Percentiles rank a stretch among this genome's conserved stretches.
Evolutionary conservation across 2,797 vertebrate genomes (phyloP).

Genomic region (Todus mexicanus): DNA sequence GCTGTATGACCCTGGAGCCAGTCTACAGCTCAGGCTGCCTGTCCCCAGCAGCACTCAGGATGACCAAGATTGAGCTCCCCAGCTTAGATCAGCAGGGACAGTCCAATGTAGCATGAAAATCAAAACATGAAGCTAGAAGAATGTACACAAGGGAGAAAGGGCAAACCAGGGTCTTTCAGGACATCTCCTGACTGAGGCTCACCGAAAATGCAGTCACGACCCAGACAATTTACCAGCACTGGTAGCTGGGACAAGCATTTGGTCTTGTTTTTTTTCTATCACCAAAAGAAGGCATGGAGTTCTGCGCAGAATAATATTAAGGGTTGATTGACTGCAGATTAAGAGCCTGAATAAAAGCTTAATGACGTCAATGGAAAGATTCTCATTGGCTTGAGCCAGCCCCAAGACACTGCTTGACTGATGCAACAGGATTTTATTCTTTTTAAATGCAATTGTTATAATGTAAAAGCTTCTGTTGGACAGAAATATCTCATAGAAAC

Average conservation of each 20-base stretch:
- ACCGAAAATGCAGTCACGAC: background rate
- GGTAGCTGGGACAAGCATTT: background rate
- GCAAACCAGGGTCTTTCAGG: background rate
- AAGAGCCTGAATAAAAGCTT: slow-evolving; percentile 50
- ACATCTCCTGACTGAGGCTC: background rate
- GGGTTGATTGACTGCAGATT: slow-evolving; percentile 48
- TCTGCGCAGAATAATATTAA: background rate
- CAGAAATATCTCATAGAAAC: background rate
- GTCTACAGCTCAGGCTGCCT: background rate
- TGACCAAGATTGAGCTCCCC: background rate
- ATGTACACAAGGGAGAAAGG: background rate
- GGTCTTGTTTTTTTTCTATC: background rate
- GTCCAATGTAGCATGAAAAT: background rate
- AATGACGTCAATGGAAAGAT: slow-evolving; percentile 59
- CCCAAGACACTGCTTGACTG: background rate
- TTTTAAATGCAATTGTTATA: slow-evolving; percentile 7
- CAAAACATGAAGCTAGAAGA: background rate
- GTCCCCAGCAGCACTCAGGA: background rate
- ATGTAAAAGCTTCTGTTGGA: slow-evolving; percentile 7
- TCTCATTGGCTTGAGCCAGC: slow-evolving; percentile 14
- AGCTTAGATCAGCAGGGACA: background rate
- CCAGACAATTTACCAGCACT: background rate
- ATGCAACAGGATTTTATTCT: background rate
- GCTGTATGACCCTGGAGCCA: background rate
- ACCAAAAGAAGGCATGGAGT: slow-evolving; percentile 26